Percentiles rank a stretch among this genome's conserved stretches.
Conservation (phyloP, 1,140 invertebrate species). For the Drosophila chauvacae region DNA sequence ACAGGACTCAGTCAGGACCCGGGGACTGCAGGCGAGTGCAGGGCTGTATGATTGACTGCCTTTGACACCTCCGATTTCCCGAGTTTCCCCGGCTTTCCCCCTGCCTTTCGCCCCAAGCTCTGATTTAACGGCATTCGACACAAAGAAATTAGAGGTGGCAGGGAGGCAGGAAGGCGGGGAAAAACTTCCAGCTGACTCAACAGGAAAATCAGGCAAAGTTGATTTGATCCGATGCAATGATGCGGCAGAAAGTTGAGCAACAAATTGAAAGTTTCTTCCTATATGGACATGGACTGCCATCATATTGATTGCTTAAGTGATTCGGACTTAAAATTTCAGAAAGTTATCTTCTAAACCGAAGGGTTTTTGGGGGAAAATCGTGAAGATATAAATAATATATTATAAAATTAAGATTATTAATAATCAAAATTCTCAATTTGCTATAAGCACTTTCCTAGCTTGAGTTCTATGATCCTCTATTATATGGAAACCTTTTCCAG, state of each 20-base stretch:
- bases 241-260: conserved; percentile 41
- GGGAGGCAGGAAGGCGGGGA: background rate
- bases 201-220: conserved; percentile 48
- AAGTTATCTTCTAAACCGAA: too few species aligned
- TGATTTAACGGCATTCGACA: conserved; percentile 13
- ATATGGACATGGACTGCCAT: background rate
- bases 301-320: conserved; percentile 1
- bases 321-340: background rate
- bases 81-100: too few species aligned
- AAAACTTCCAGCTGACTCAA: conserved; percentile 39
- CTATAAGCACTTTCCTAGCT: too few species aligned
- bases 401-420: too few species aligned
- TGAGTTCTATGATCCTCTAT: too few species aligned
- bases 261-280: conserved; percentile 22
- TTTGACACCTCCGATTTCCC: conserved; percentile 25
- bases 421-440: too few species aligned
- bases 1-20: conserved; percentile 21
- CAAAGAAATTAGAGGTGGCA: conserved; percentile 6
- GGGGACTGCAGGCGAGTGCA: conserved; percentile 30
- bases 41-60: conserved; percentile 32
- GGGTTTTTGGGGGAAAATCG: background rate
- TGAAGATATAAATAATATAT: too few species aligned
- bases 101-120: background rate
- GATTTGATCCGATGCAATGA: conserved; percentile 37
- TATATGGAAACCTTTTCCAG: too few species aligned